Conservation (phyloP, 1,140 invertebrate species). For the Pseudomyrmex cubaensis region DNA sequence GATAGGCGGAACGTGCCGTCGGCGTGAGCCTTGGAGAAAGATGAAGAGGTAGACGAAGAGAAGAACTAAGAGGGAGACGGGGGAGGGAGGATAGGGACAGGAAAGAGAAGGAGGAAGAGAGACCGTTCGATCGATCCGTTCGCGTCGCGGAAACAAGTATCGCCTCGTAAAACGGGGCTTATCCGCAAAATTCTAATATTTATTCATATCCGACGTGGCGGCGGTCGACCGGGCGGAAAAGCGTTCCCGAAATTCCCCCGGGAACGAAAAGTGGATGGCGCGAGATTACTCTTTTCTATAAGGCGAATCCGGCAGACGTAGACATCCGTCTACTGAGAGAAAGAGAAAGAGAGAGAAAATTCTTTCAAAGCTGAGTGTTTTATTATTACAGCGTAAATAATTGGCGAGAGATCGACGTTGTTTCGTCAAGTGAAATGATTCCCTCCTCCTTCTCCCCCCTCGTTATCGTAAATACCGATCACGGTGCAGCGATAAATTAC, state of each 20-base stretch:
- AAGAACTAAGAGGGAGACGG: too few relatives aligned
- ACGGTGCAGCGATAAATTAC: too few relatives aligned
- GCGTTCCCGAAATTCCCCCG: slow-evolving; percentile 80
- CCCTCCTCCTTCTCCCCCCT: background rate
- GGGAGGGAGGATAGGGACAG: slow-evolving; percentile 4
- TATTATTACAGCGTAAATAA: slow-evolving; percentile 19
- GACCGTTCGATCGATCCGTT: slow-evolving; percentile 78
- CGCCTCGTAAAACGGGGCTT: slow-evolving; percentile 83
- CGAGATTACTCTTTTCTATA: slow-evolving; percentile 82
- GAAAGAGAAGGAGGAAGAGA: slow-evolving; percentile 7
- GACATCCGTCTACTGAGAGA: background rate
- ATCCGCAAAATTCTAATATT: slow-evolving; percentile 85
- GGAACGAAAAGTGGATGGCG: slow-evolving; percentile 81
- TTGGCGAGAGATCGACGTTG: background rate
- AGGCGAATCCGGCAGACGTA: slow-evolving; percentile 60
- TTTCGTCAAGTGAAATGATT: slow-evolving; percentile 4
- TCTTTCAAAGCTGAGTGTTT: slow-evolving; percentile 10
- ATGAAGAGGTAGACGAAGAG: slow-evolving; percentile 28
- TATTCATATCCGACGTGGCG: slow-evolving; percentile 80
- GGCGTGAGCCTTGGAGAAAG: background rate
- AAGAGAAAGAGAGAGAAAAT: background rate
- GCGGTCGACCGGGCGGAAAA: slow-evolving; percentile 81
- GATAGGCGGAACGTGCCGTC: slow-evolving; percentile 53
- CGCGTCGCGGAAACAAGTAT: slow-evolving; percentile 81
- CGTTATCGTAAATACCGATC: too few relatives aligned